phyloP scores from a whole-genome alignment of 2,888 invertebrate species.

The Venustoraphidia nigricollis region DNA sequence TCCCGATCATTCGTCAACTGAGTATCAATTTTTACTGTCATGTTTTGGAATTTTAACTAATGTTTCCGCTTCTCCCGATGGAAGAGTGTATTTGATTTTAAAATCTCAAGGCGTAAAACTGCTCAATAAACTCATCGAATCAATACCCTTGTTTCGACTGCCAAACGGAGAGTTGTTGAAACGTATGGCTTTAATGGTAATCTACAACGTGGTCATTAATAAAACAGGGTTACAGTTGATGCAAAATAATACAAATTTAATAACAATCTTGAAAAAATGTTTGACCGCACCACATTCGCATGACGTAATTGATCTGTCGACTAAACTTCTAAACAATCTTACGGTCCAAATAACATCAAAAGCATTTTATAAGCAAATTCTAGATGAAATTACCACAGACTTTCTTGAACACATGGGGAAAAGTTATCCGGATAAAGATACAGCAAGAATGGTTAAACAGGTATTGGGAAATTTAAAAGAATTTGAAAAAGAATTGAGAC shows the following conservation, averaged over 20 bases:
- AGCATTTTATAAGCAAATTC: no score
- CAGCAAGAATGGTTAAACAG: no score
- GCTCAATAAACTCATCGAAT: conserved; percentile 19
- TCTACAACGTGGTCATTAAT: conserved; percentile 27
- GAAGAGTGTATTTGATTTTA: conserved; percentile 23
- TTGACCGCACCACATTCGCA: neutral
- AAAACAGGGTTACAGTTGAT: conserved; percentile 18
- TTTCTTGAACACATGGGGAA: no score
- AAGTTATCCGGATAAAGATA: no score
- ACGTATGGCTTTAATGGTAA: conserved; percentile 23
- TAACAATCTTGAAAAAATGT: neutral
- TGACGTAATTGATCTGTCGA: neutral
- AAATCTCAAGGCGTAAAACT: conserved; percentile 21
- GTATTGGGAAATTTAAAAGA: no score
- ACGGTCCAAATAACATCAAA: neutral
- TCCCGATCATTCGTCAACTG: conserved; percentile 13
- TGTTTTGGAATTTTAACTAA: conserved; percentile 25
- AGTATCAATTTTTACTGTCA: conserved; percentile 24
- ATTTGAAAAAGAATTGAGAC: no score
- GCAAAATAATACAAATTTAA: neutral
- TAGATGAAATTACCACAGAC: no score
- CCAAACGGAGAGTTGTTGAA: conserved; percentile 21
- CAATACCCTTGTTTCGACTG: conserved; percentile 19
- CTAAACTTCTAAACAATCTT: neutral
- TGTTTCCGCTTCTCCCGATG: conserved; percentile 23